Conservation (phyloP, 2,797 vertebrate genomes). For the Salmo trutta region DNA sequence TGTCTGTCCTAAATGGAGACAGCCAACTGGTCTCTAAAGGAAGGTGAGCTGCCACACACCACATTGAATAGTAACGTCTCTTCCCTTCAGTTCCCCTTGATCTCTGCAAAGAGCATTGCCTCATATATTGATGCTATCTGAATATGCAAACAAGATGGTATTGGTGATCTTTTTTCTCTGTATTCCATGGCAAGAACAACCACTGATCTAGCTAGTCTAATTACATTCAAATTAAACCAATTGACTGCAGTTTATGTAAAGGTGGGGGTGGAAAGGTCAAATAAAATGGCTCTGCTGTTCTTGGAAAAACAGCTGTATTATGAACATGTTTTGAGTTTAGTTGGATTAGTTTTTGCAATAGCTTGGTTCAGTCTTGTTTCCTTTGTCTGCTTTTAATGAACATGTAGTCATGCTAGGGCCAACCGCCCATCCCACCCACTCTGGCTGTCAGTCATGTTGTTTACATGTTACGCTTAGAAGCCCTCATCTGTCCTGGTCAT, state of each 20-base stretch:
- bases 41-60: neutral
- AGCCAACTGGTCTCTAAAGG: neutral
- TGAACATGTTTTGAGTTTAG: neutral
- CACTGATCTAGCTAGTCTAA: neutral
- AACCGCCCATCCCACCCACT: constrained; percentile 2
- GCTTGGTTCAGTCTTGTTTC: neutral
- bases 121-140: neutral
- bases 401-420: neutral
- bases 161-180: neutral
- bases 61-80: neutral
- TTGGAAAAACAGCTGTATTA: neutral
- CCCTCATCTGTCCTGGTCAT: constrained; percentile 14
- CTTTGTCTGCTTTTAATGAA: neutral
- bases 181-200: neutral
- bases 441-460: constrained; percentile 12
- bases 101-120: neutral
- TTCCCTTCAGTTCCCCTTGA: neutral
- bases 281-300: constrained; percentile 1
- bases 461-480: neutral
- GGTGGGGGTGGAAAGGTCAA: neutral
- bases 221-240: neutral
- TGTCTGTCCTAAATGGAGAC: neutral
- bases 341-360: neutral
- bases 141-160: neutral
- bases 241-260: neutral